Conservation (phyloP, 2,888 invertebrate species). For the Chrysomela aeneicollis region DNA sequence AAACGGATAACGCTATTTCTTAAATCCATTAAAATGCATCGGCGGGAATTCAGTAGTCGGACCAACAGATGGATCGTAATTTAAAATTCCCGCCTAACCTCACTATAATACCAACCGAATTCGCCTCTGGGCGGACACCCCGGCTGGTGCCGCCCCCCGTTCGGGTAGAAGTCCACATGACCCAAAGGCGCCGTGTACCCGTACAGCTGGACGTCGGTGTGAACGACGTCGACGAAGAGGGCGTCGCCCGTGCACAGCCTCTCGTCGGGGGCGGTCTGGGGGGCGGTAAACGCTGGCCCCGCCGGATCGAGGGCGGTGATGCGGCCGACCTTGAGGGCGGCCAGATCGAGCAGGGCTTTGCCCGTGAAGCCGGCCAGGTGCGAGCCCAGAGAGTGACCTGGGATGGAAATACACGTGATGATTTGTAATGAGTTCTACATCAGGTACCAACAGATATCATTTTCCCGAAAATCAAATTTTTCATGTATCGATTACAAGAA, state of each 20-base stretch:
- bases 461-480: no score
- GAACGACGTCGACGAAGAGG: slow-evolving; percentile 77
- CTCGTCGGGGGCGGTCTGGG: slow-evolving; percentile 47
- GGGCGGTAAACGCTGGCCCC: slow-evolving; percentile 52
- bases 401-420: slow-evolving; percentile 23
- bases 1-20: no score
- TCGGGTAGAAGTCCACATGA: slow-evolving; percentile 79
- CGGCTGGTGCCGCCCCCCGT: slow-evolving; percentile 74
- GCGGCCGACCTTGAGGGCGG: slow-evolving; percentile 57
- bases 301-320: slow-evolving; percentile 63
- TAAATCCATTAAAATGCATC: no score
- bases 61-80: no score
- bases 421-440: no score
- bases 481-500: no score
- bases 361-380: slow-evolving; percentile 51
- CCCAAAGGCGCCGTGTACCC: slow-evolving; percentile 72
- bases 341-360: slow-evolving; percentile 41
- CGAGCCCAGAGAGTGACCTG: slow-evolving; percentile 54
- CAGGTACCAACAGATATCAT: no score
- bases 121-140: slow-evolving; percentile 63
- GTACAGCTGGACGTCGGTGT: slow-evolving; percentile 72
- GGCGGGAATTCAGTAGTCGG: no score
- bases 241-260: slow-evolving; percentile 77
- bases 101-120: slow-evolving; percentile 48
- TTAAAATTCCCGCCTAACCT: no score